Base-by-base conservation (phyloP, 1,140 invertebrate genomes). In the Leptopilina clavipes region DNA sequence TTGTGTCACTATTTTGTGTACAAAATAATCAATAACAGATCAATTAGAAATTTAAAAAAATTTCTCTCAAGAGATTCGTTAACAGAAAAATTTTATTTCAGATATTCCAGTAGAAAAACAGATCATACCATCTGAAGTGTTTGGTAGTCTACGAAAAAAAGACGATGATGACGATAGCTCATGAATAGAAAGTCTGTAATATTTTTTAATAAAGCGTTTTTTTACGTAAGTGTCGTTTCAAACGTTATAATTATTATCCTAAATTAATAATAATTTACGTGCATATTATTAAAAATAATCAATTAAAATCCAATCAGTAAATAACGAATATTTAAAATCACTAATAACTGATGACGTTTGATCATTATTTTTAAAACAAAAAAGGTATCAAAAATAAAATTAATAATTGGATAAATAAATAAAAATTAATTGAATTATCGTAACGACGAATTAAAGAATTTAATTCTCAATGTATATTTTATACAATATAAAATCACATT, bases 61-160 rank as follows among this genome's bases (percentile, higher is more conserved):
- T 72, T 73, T 71, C 48, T 71, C 48, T 17, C 37, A 54, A 18
- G 76, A 73, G 40, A n/a, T 76, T 72, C 18, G 31, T 43, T 48
- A 54, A 76, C 48, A 71, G 40, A 73, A 54, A 43, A 75, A 78
- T 83, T 82, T 79, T 82, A 77, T 91, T 90, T 56, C 81, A 93
- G 92, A 92, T 75, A 89, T 96, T 78, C 94, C 94, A 75, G 92
- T 98, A 71, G 94, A 96, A 86, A 94, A 97, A 85, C 94, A 96
- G 89, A 89, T 91, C 65, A 93, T 98, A 81, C 96, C 97, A 52
- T 93, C 94, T 74, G 94, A 97, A 91, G 96, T 98, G 0, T 98
- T 97, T 92, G 96, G 96, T 76, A 93, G 95, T 80, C 91, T 98
- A 73, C 93, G 92, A 76, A 82, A 80, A 72, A 59, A 78, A 19